phyloP scores from a whole-genome alignment of 2,113 vertebrate genomes.

The Eulemur macaco region DNA sequence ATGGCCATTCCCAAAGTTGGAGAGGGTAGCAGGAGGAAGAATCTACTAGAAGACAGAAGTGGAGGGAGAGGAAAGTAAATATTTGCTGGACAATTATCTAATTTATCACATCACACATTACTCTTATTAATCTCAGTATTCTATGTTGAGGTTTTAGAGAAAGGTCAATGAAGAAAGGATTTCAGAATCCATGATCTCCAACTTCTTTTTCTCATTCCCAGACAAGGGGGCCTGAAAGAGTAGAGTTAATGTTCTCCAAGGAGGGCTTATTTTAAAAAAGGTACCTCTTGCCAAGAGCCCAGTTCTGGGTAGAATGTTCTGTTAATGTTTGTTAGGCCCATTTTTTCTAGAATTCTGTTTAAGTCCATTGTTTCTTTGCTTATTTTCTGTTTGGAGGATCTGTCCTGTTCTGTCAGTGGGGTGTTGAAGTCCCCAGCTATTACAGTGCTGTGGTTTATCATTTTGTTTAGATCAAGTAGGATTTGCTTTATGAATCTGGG shows the following conservation, averaged over 20 bases:
- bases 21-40: neutral
- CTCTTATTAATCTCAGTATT: neutral
- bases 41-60: neutral
- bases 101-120: neutral
- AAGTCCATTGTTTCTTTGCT: no score
- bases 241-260: neutral
- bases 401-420: no score
- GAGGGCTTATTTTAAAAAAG: neutral
- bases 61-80: neutral
- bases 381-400: no score
- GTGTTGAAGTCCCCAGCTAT: no score
- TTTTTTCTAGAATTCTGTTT: no score
- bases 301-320: neutral
- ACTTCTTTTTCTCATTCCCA: neutral
- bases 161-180: neutral
- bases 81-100: neutral
- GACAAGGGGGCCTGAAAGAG: neutral
- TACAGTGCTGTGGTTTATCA: no score
- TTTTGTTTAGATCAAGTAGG: no score
- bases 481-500: no score
- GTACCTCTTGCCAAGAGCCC: neutral
- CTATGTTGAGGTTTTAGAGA: neutral
- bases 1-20: neutral
- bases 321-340: no score
- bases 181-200: neutral